phyloP scores from a whole-genome alignment of 2,888 invertebrate genomes.

The Allophyes oxyacanthae region DNA sequence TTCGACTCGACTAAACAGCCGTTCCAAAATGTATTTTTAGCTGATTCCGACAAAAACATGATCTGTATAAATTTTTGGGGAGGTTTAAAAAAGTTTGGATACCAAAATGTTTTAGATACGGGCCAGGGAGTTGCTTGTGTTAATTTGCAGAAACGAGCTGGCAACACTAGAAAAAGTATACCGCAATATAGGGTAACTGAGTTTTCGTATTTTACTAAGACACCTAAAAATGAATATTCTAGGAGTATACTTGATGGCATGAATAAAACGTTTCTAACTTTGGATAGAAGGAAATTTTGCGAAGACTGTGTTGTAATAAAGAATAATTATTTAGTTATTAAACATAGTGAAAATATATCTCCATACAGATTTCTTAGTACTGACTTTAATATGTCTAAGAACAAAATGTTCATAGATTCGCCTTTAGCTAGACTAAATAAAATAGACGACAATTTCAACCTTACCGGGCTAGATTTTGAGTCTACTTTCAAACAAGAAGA shows the following conservation, averaged over 20 bases:
- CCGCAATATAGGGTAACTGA: constrained; percentile 91
- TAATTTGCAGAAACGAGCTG: constrained; percentile 91
- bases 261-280: constrained; percentile 62
- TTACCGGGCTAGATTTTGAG: constrained; percentile 83
- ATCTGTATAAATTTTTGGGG: constrained; percentile 89
- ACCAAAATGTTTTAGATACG: constrained; percentile 87
- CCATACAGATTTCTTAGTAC: constrained; percentile 74
- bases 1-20: constrained; percentile 73
- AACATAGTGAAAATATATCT: constrained; percentile 71
- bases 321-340: constrained; percentile 67
- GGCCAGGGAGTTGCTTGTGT: constrained; percentile 89
- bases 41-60: constrained; percentile 87
- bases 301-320: constrained; percentile 73
- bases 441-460: constrained; percentile 69
- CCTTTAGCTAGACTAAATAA: constrained; percentile 62
- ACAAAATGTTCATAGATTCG: constrained; percentile 75
- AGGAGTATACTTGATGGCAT: constrained; percentile 83
- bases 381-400: constrained; percentile 70
- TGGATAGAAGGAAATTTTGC: constrained; percentile 66
- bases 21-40: constrained; percentile 90
- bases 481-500: constrained; percentile 80
- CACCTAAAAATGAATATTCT: constrained; percentile 88
- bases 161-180: constrained; percentile 85
- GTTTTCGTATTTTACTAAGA: constrained; percentile 89
- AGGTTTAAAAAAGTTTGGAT: constrained; percentile 84